phyloP scores from a whole-genome alignment of 2,113 vertebrate species.

The Pagrus major region DNA sequence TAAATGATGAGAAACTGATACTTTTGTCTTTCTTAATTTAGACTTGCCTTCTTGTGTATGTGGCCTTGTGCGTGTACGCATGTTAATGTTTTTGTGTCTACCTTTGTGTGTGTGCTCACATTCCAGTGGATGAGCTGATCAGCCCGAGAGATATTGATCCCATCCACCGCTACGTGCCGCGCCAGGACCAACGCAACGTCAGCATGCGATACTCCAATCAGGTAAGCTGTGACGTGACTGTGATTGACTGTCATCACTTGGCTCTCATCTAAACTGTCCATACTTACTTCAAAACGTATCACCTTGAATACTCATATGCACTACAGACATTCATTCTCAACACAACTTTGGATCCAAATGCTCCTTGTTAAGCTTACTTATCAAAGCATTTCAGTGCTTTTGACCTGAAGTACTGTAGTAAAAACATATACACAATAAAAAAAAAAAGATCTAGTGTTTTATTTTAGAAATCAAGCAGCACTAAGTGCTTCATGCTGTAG shows the following conservation, averaged over 20 bases:
- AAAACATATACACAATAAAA: neutral
- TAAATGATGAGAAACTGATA: neutral
- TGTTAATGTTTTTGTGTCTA: neutral
- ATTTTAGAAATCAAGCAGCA: conserved; percentile 20
- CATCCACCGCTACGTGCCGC: conserved; percentile 89
- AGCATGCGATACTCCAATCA: conserved; percentile 98
- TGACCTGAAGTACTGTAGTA: conserved; percentile 4
- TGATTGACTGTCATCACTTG: neutral
- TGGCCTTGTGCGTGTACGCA: neutral
- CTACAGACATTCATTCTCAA: neutral
- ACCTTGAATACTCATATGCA: neutral
- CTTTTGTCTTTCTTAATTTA: neutral
- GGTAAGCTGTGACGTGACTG: conserved; percentile 78
- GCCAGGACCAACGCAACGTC: conserved; percentile 92
- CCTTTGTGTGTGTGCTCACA: neutral
- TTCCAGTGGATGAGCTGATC: conserved; percentile 92
- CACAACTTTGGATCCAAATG: neutral
- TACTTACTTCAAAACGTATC: neutral
- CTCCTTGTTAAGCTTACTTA: neutral
- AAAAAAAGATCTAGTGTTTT: neutral
- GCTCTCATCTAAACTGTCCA: neutral
- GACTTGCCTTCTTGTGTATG: neutral
- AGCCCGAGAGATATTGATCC: conserved; percentile 96
- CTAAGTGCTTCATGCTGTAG: conserved; percentile 8
- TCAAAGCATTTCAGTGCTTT: conserved; percentile 3